phyloP scores from a whole-genome alignment of 2,797 vertebrate species.

The Helicolenus hilgendorfi region DNA sequence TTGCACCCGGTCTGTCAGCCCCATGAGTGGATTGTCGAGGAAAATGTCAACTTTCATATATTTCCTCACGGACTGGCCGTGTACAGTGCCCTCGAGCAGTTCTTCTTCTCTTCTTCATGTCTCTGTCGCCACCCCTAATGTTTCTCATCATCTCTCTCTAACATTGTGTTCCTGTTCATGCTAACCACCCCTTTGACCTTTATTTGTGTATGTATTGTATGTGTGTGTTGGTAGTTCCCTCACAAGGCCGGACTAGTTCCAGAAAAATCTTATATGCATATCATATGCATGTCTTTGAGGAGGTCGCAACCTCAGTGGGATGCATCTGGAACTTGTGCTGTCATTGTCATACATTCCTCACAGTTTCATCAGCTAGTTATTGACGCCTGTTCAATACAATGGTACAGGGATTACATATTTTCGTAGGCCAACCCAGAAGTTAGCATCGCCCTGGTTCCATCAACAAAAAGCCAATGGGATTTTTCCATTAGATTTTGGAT shows the following conservation, averaged over 20 bases:
- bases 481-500: too few relatives aligned
- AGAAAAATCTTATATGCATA: not conserved
- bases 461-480: too few relatives aligned
- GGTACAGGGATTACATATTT: too few relatives aligned
- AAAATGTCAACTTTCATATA: conserved; percentile 32
- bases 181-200: not conserved
- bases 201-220: not conserved
- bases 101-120: not conserved
- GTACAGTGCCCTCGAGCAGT: not conserved
- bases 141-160: not conserved
- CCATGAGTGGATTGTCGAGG: conserved; percentile 2
- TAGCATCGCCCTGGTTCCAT: too few relatives aligned
- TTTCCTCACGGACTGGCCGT: conserved; percentile 1
- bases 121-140: not conserved
- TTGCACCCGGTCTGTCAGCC: not conserved
- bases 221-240: not conserved
- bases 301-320: not conserved
- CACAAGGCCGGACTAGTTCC: not conserved
- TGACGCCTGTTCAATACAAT: not conserved
- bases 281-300: not conserved
- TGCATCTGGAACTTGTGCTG: not conserved
- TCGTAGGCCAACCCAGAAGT: too few relatives aligned
- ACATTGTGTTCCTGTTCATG: not conserved
- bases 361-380: not conserved
- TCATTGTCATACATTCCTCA: not conserved